These are phyloP conservation scores for Tiliqua scincoides DNA, from an alignment of 2,113 vertebrate species.

Conservation along the genomic window DNA sequence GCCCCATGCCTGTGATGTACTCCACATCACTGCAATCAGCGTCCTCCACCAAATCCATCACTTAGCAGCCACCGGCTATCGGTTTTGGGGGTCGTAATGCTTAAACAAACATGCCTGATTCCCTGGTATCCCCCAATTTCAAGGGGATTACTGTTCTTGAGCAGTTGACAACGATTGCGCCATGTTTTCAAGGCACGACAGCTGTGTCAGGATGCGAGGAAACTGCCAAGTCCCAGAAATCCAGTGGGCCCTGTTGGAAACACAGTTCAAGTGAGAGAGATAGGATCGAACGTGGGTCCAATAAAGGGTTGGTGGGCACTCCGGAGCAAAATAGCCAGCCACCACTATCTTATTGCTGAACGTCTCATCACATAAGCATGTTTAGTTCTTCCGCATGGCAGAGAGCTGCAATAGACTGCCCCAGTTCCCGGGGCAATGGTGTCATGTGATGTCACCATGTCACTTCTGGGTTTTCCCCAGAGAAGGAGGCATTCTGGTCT, in stretches of 20 bases:
- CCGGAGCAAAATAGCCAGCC: background rate
- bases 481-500: too few species aligned
- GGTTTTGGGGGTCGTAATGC: background rate
- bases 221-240: background rate
- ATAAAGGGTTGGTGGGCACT: background rate
- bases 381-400: too few species aligned
- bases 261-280: background rate
- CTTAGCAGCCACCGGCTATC: background rate
- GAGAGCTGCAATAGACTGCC: too few species aligned
- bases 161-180: background rate
- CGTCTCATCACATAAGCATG: background rate
- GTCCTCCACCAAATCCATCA: background rate
- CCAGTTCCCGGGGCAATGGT: too few species aligned
- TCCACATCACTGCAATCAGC: background rate
- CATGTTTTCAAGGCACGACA: background rate
- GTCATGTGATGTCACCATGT: too few species aligned
- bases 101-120: conserved; percentile 18
- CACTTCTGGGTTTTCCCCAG: too few species aligned
- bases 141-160: conserved; percentile 4
- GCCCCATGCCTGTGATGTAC: too few species aligned
- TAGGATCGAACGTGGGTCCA: background rate
- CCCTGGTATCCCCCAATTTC: conserved; percentile 10
- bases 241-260: background rate
- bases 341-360: background rate
- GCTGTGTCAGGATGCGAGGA: background rate